phyloP scores from a whole-genome alignment of 2,797 vertebrate species.

The Rhinella marina region DNA sequence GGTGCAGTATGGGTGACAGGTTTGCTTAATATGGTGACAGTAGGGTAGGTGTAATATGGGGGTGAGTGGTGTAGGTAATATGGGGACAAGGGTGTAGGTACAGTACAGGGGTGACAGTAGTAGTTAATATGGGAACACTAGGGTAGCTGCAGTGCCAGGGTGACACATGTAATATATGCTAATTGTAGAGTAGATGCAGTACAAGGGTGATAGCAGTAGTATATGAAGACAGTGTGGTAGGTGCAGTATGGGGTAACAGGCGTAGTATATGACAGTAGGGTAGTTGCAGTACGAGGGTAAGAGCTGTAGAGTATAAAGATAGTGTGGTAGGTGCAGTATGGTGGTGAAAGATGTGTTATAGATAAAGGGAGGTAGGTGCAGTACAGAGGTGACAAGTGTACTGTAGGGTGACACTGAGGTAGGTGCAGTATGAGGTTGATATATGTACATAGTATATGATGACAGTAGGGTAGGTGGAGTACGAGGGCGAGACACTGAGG shows the following conservation, averaged over 20 bases:
- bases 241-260: no score
- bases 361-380: not conserved
- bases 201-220: no score
- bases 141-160: not conserved
- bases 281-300: not conserved
- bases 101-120: not conserved
- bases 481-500: not conserved
- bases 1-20: not conserved
- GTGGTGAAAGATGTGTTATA: not conserved
- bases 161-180: not conserved
- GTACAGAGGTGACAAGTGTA: no score
- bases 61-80: no score
- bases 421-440: not conserved
- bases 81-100: no score
- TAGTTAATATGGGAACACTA: no score
- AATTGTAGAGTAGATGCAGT: no score
- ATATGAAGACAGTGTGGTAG: no score
- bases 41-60: not conserved
- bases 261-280: not conserved
- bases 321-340: not conserved
- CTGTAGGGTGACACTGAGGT: no score
- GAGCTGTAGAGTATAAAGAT: not conserved
- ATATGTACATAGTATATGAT: not conserved
- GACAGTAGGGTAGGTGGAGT: not conserved
- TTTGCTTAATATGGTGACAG: not conserved